Evolutionary conservation across 2,797 vertebrate species (phyloP).

Genomic region (Sebastes steindachneri): DNA sequence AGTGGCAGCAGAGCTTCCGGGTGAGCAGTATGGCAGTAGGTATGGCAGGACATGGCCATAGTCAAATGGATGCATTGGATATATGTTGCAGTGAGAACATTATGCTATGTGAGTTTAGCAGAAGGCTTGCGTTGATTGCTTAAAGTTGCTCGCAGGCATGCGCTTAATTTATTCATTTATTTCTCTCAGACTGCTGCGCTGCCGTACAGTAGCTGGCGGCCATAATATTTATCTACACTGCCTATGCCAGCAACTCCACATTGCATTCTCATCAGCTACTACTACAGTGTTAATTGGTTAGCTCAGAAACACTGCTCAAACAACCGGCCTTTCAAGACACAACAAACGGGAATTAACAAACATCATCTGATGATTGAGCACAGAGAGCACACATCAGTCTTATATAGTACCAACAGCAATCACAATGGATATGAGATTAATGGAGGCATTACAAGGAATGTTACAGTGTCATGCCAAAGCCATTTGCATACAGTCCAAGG

Average conservation of each 20-base stretch:
- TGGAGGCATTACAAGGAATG: slow-evolving; percentile 2
- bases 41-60: neutral
- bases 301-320: slow-evolving; percentile 14
- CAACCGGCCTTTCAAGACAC: slow-evolving; percentile 10
- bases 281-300: slow-evolving; percentile 2
- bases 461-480: neutral
- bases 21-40: neutral
- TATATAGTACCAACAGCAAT: slow-evolving; percentile 8
- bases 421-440: slow-evolving; percentile 22
- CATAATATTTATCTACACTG: neutral
- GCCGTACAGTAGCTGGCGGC: neutral
- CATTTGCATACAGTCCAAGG: slow-evolving; percentile 13
- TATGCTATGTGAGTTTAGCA: neutral
- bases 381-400: slow-evolving; percentile 5
- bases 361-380: slow-evolving; percentile 4
- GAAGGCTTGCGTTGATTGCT: neutral
- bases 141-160: neutral
- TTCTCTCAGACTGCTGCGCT: neutral
- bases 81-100: neutral
- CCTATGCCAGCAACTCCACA: neutral
- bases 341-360: slow-evolving; percentile 31
- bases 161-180: neutral
- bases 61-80: neutral
- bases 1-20: neutral
- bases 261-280: slow-evolving; percentile 1